Conservation (phyloP, 1,140 invertebrate genomes). For the Eulimnadia texana region DNA sequence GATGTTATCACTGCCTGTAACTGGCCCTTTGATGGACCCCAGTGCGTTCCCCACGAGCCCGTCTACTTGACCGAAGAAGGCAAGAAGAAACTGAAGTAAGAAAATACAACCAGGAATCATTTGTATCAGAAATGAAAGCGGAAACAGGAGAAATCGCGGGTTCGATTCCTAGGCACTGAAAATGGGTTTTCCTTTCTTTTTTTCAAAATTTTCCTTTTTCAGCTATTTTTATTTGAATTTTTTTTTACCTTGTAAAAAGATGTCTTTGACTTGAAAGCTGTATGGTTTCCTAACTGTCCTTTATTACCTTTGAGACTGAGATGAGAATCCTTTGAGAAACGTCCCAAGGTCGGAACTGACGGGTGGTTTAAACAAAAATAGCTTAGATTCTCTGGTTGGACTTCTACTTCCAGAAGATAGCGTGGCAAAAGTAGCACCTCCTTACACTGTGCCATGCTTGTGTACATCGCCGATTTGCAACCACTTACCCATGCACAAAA, state of each 20-base stretch:
- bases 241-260: background rate
- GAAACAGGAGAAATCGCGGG: background rate
- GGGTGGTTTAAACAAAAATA: background rate
- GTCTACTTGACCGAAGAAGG: background rate
- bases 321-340: no score
- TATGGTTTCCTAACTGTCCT: no score
- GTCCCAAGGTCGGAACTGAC: background rate
- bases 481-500: no score
- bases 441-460: no score
- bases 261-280: background rate
- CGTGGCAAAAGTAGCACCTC: no score
- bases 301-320: no score
- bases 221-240: no score
- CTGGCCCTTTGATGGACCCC: constrained; percentile 64
- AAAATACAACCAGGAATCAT: background rate
- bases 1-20: constrained; percentile 57
- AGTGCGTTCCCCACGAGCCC: constrained; percentile 35
- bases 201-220: no score
- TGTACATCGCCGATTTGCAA: no score
- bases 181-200: background rate
- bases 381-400: background rate
- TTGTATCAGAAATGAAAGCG: background rate
- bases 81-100: background rate
- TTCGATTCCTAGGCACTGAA: background rate
- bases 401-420: no score